Evolutionary conservation across 2,797 vertebrate species (phyloP), one percentile per base, ranked within the genome.

Genomic region (Urophycis tenuis): DNA sequence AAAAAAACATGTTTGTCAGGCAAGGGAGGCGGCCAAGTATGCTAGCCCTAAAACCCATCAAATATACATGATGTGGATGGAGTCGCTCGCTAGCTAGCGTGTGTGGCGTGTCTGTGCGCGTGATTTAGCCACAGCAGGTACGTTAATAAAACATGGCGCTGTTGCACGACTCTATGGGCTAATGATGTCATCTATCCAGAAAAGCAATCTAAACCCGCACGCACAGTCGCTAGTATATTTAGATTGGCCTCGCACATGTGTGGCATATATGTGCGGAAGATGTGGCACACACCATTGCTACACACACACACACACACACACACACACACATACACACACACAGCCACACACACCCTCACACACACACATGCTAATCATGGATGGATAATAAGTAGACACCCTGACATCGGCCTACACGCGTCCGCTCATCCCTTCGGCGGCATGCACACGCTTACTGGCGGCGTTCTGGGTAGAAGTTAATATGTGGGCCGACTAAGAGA

Each of bases 111-210:
- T 76, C 83, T 80, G 77, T 82, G 77, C 77, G 78, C 81, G 83
- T 85, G 88, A 88, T 87, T 89, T 88, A 89, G 83, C 81, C 87
- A 75, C 88, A 87, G 87, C 83, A 83, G 82, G 85, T 82, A 19
- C 81, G 77, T 91, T 79, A 90, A 91, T 92, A 91, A 92, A 92
- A 88, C 77, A 92, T 91, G 75, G 80, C 79, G 81, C 71, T 80
- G 86, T 69, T 83, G 82, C 73, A 78, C 79, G 81, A 80, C 78
- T 85, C 80, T 76, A 76, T 75, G 80, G 73, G 79, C 73, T 84
- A 85, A 82, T 85, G 80, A 84, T 83, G 82, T 83, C 79, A 83
- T 69, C 72, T 79, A 87, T 81, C 82, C 78, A 76, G 78, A 80
- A 75, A 80, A 80, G 64, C 74, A 73, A 81, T 79, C 84, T 82